A percentile compares a stretch with the other conserved stretches of the same genome.
phyloP scores from a whole-genome alignment of 2,888 invertebrate genomes.

The Craniophora ligustri region DNA sequence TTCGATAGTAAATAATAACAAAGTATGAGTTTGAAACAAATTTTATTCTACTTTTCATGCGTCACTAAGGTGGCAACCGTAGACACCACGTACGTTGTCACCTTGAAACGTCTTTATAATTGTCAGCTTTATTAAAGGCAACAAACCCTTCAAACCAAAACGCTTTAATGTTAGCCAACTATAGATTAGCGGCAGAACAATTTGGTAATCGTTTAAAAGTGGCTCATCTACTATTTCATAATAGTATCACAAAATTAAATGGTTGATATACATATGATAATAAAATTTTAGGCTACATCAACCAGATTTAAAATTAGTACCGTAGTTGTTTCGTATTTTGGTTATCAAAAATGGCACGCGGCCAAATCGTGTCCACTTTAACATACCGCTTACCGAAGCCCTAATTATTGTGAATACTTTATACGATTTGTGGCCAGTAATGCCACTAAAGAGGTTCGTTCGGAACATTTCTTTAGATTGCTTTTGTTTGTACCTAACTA shows the following conservation, averaged over 20 bases:
- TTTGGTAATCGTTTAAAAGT: no score
- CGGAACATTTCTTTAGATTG: not conserved
- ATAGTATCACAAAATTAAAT: not conserved
- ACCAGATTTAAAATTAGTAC: conserved; percentile 28
- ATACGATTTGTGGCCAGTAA: not conserved
- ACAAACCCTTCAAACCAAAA: no score
- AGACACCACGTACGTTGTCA: no score
- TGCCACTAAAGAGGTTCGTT: not conserved
- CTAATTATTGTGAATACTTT: conserved; percentile 21
- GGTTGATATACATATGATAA: not conserved
- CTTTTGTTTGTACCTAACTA: not conserved
- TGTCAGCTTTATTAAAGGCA: no score
- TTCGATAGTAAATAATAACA: no score
- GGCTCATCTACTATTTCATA: no score
- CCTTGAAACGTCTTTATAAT: no score
- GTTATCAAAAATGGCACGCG: conserved; percentile 42
- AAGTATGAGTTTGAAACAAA: no score
- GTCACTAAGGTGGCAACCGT: no score
- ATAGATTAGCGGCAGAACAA: no score
- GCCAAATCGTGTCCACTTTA: conserved; percentile 40
- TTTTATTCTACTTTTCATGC: no score
- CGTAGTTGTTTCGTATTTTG: conserved; percentile 29
- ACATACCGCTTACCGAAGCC: conserved; percentile 39
- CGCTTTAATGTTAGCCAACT: no score
- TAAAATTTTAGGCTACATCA: conserved; percentile 8